Percentiles rank a stretch among this genome's conserved stretches.
Conservation (phyloP, 2,113 vertebrate species). For the Boleophthalmus pectinirostris region DNA sequence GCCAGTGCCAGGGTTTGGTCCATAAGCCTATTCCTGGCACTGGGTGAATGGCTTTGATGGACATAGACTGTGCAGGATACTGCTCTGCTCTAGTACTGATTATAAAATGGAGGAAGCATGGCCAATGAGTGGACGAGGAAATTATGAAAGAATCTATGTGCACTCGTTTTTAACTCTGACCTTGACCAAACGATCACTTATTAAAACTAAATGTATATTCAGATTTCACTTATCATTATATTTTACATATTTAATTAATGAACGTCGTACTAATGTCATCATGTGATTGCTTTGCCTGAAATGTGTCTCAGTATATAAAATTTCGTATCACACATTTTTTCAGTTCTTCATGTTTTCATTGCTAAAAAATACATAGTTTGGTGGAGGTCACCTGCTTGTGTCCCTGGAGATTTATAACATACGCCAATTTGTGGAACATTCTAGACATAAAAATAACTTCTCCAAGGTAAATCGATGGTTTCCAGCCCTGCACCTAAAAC, state of each 20-base stretch:
- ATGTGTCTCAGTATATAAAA: too few species aligned
- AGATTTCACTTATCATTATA: background rate
- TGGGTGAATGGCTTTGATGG: slow-evolving; percentile 62
- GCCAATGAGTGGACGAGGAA: slow-evolving; percentile 36
- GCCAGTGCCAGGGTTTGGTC: slow-evolving; percentile 56
- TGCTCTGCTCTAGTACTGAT: slow-evolving; percentile 64
- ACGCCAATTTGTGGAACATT: too few species aligned
- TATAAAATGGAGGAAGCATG: slow-evolving; percentile 55
- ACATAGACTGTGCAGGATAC: slow-evolving; percentile 41
- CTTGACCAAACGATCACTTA: background rate
- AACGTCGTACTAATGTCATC: too few species aligned
- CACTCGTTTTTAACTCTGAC: slow-evolving; percentile 17
- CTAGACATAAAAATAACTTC: too few species aligned
- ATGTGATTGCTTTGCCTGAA: too few species aligned
- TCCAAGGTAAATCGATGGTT: too few species aligned
- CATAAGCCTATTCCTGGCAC: slow-evolving; percentile 60
- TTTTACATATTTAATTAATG: background rate
- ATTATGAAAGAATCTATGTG: slow-evolving; percentile 49
- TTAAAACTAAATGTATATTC: background rate
- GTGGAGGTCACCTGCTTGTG: too few species aligned
- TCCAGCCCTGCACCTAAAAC: too few species aligned
- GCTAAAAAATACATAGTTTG: too few species aligned
- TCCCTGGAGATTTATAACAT: too few species aligned
- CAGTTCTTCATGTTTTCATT: too few species aligned
- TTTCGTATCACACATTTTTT: too few species aligned